Conservation (phyloP, 2,888 invertebrate species). For the Aphidius colemani region DNA sequence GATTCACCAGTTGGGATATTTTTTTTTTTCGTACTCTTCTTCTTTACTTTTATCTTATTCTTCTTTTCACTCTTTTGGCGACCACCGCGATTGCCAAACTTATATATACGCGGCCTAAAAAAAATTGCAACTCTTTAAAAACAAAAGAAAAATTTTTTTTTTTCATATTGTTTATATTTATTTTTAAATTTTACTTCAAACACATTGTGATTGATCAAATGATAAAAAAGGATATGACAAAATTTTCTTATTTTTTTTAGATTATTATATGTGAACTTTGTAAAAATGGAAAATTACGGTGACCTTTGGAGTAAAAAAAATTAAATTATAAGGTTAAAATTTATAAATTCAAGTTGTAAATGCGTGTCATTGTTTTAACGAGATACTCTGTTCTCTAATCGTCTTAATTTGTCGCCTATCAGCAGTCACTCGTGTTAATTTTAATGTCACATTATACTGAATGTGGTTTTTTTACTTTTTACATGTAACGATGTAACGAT, state of each 20-base stretch:
- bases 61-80: conserved; percentile 18
- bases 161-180: too few relatives aligned
- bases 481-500: too few relatives aligned
- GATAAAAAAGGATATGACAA: too few relatives aligned
- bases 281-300: too few relatives aligned
- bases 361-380: conserved; percentile 42
- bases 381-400: conserved; percentile 43
- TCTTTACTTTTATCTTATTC: conserved; percentile 14
- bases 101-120: too few relatives aligned
- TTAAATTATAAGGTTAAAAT: too few relatives aligned
- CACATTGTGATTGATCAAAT: too few relatives aligned
- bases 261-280: too few relatives aligned
- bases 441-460: conserved; percentile 43
- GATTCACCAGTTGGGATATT: conserved; percentile 33
- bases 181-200: too few relatives aligned
- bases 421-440: conserved; percentile 36
- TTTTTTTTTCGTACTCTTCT: conserved; percentile 7
- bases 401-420: conserved; percentile 45
- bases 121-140: background rate
- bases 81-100: conserved; percentile 4
- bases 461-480: conserved; percentile 37
- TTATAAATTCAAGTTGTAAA: conserved; percentile 27
- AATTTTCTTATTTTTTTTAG: too few relatives aligned
- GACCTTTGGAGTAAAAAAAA: too few relatives aligned
- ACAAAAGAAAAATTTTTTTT: conserved; percentile 30